These are phyloP conservation scores for Acrocephalus arundinaceus DNA, from an alignment of 2,113 vertebrate species.

Conservation along the genomic window DNA sequence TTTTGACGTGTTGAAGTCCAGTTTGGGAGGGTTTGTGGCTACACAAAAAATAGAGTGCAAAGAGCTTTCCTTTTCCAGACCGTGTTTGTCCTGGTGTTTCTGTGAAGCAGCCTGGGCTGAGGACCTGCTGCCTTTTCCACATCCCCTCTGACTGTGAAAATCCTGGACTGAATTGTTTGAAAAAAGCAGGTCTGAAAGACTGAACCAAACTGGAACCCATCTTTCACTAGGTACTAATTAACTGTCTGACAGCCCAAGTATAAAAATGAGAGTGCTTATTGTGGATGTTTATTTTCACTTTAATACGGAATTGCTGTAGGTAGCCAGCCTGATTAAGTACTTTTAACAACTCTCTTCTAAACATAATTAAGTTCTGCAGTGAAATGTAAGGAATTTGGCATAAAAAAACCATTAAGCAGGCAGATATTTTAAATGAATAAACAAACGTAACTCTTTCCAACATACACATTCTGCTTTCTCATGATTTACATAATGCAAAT, in stretches of 20 bases:
- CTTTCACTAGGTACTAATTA: slow-evolving; percentile 37
- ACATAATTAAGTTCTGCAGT: neutral
- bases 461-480: slow-evolving; percentile 15
- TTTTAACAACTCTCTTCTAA: neutral
- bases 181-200: neutral
- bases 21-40: neutral
- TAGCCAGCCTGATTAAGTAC: slow-evolving; percentile 23
- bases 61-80: neutral
- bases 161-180: neutral
- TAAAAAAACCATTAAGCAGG: neutral
- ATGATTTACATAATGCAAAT: neutral
- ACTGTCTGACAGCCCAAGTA: slow-evolving; percentile 8
- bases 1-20: fast-evolving
- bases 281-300: slow-evolving; percentile 21
- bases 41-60: neutral
- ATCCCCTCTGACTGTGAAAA: neutral
- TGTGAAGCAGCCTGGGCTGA: neutral
- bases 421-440: slow-evolving; percentile 5
- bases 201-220: neutral
- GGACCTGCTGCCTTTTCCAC: neutral
- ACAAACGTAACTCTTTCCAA: slow-evolving; percentile 13
- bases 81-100: neutral
- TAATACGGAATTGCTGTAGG: neutral
- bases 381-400: neutral
- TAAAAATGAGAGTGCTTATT: neutral